Evolutionary conservation across 1,140 invertebrate genomes (phyloP), one percentile per base, ranked within the genome.

Genomic region (Batillaria attramentaria): DNA sequence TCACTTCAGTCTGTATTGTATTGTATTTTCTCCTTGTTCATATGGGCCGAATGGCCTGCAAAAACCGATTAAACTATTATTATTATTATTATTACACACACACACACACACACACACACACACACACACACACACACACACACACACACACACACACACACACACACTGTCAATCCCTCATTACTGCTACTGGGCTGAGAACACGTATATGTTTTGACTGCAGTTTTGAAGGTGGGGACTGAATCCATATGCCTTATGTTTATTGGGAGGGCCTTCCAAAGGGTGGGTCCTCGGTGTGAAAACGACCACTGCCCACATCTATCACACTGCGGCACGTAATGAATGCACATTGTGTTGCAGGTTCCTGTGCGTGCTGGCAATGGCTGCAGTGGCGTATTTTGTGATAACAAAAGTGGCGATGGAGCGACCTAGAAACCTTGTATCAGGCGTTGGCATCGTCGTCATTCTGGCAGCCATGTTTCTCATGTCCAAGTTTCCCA

Each of bases 401-500:
- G 28, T 84, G 5, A 60, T 82, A 4, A 13, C 80, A 3, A 80
- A 79, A 5, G 80, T 83, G 2, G 66, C 68, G 6, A 20, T 83
- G 62, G 57, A 77, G 50, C 66, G 50, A 43, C 80, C 85, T 4
- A 70, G 46, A 39, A 85, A 82, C 70, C 76, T 87, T n/a, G 54
- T 86, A 6, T 84, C 84, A 5, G 70, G 73, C n/a, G 41, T 74
- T 46, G 86, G 86, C 16, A 31, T 87, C 18, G 33, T 80, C 8
- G 72, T 84, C 28, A 85, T 86, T 62, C 46, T 85, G n/a, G 31
- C 79, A 16, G 3, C 83, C 8, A 72, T 85, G 57, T 86, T 83
- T 65, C 81, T 86, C 60, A 82, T 85, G 68, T 87, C 86, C 33
- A 39, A 80, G 24, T 74, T 81, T 39, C 86, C 86, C 8, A 62